Base-by-base conservation (phyloP, 2,797 vertebrate genomes). In the Prunella strophiata region DNA sequence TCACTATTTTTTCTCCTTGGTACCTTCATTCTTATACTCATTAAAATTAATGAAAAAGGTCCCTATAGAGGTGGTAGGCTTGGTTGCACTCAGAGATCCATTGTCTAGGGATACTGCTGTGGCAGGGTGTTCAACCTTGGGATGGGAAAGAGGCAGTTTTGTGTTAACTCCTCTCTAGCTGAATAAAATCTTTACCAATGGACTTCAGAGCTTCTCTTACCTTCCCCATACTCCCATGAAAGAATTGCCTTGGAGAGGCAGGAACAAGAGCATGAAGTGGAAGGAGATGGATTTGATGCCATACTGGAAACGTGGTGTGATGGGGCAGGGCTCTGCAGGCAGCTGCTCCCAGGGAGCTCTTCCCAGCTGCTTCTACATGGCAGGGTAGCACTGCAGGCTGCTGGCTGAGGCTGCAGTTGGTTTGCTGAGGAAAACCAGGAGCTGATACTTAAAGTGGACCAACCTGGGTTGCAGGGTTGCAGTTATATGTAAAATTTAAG, bases 1-100 rank as follows among this genome's bases (percentile, higher is more conserved):
- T 88, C 79, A 82, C 70, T 91, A 81, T 77, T 78, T 89, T 63
- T 89, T 63, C 55, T 65, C 55, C 57, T 63, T 7, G 5, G 73
- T 59, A 73, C 59, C 74, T 87, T 76, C 66, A 18, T 72, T 92
- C 70, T 67, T 88, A 63, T 10, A 13, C 54, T 93, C 51, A 81
- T 68, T 91, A 91, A 90, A 94, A 93, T 74, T 22, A 90, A 90
- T 90, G 74, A 80, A 7, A 84, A 74, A 90, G 18, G 40, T 70
- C 67, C 45, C 34, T 76, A 5, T 40, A 67, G 79, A 76, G 73
- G 43, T 38, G 62, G 36, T 45, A 62, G 47, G 62, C 77, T 86
- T 92, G 74, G 70, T 59, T 81, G 66, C 72, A 72, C 88, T 81
- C 79, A 50, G 85, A 81, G 78, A 58, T 85, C 32, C 48, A 27